Base-by-base conservation (phyloP, 2,888 invertebrate genomes). In the Caenorhabditis sp. region DNA sequence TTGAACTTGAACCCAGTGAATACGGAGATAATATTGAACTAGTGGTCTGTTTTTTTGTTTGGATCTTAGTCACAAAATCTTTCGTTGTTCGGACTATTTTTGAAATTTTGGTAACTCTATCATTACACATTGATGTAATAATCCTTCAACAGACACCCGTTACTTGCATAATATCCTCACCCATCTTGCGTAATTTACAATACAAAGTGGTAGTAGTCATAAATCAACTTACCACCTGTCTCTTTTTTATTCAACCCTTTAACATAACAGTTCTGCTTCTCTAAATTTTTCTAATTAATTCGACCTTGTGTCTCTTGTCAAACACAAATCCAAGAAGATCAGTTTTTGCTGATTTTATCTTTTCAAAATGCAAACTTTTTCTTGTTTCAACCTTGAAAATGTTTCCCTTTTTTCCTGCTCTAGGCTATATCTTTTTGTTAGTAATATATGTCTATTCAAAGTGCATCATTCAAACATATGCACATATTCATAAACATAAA, bases 121-220 rank as follows among this genome's bases (percentile, higher is more conserved):
- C n/a, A n/a, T 43, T 12, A 43, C 43, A 43, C 43, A 43, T 43
- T 10, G 14, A 10, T 43, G 14, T 43, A 10, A 43, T 43, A 43
- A 10, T 43, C 17, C 17, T n/a, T 17, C 17, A 17, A 17, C 43
- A 10, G 17, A 43, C 43, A 43, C 43, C 12, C 17, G 14, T 43
- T 12, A 17, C 43, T 17, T 43, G 43, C 10, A 31, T 31, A 43
- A 43, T 17, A 43, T 12, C 2, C 14, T 17, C 43, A 43, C 14
- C 43, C 43, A 43, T 43, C 43, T 43, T 43, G 43, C 43, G 43
- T 43, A 43, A 43, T 43, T 43, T 43, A 43, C 43, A 43, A 43
- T 43, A 43, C 43, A 43, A 10, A 43, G 14, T 17, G 12, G 43
- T 43, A 14, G 14, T 17, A 5, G 43, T 43, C 43, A 43, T 43